A percentile compares a stretch with the other conserved stretches of the same genome.
Evolutionary conservation across 2,797 vertebrate genomes (phyloP).

Genomic region (Remorina albescens): DNA sequence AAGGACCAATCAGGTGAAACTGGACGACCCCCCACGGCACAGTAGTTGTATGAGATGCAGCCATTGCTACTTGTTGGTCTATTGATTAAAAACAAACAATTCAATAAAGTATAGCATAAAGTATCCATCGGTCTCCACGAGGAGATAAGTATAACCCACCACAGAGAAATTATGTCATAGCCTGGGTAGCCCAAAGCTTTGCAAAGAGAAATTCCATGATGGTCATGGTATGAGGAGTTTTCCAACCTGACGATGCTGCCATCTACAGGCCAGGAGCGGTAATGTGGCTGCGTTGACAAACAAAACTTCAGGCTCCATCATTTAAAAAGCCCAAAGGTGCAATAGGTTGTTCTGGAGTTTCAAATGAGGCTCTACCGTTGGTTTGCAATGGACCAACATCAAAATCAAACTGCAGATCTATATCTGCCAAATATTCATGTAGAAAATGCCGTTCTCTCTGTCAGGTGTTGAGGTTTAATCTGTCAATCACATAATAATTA

Average conservation of each 20-base stretch:
- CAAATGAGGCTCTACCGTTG: not conserved
- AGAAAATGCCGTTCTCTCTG: not conserved
- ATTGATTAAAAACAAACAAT: no score
- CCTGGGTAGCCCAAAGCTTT: not conserved
- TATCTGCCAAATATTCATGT: not conserved
- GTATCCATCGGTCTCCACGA: not conserved
- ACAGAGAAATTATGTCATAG: not conserved
- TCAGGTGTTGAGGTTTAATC: no score
- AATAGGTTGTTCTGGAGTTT: not conserved
- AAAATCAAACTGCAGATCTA: not conserved
- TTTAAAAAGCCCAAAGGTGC: not conserved
- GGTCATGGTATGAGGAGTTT: not conserved
- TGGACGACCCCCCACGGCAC: no score
- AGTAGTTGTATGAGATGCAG: not conserved
- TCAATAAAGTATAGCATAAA: no score
- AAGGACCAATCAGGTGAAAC: no score
- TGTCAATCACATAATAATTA: no score
- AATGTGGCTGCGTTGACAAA: not conserved
- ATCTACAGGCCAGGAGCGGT: slow-evolving; percentile 35
- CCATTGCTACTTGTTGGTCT: not conserved
- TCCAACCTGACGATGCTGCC: slow-evolving; percentile 19
- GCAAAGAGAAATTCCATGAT: no score
- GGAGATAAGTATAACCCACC: not conserved
- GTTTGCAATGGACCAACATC: not conserved
- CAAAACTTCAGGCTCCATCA: not conserved